A percentile compares a stretch with the other conserved stretches of the same genome.
phyloP scores from a whole-genome alignment of 2,797 vertebrate species.

The Falco biarmicus region DNA sequence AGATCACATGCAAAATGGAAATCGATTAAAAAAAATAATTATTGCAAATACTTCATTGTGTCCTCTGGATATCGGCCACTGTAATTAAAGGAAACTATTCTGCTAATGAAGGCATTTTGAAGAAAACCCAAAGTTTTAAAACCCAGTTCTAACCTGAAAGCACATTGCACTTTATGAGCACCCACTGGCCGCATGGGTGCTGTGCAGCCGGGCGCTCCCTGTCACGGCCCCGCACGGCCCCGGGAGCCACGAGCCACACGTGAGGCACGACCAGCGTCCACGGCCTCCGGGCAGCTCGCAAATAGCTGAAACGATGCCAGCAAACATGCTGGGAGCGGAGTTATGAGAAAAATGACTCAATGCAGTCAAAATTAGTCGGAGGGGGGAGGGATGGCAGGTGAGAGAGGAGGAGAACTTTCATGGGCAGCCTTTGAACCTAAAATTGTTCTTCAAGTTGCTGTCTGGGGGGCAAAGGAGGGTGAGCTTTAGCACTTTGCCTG shows the following conservation, averaged over 20 bases:
- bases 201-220: not conserved
- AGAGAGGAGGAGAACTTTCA: not conserved
- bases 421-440: not conserved
- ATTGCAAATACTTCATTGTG: not conserved
- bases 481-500: not conserved
- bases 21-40: not conserved
- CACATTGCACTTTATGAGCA: not conserved
- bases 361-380: not conserved
- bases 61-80: not conserved
- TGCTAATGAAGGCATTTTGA: not conserved
- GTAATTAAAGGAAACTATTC: not conserved
- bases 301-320: not conserved
- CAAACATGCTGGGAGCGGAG: not conserved
- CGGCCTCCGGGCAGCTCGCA: not conserved
- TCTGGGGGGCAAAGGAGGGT: not conserved
- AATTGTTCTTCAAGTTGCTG: not conserved
- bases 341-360: not conserved
- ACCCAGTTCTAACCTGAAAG: too few relatives aligned
- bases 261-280: not conserved
- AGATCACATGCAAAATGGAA: not conserved
- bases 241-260: not conserved
- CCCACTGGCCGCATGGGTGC: not conserved
- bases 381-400: not conserved
- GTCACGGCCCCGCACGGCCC: fast-evolving
- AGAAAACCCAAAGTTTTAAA: not conserved